phyloP scores from a whole-genome alignment of 1,140 invertebrate species.

The Drosophila erecta region DNA sequence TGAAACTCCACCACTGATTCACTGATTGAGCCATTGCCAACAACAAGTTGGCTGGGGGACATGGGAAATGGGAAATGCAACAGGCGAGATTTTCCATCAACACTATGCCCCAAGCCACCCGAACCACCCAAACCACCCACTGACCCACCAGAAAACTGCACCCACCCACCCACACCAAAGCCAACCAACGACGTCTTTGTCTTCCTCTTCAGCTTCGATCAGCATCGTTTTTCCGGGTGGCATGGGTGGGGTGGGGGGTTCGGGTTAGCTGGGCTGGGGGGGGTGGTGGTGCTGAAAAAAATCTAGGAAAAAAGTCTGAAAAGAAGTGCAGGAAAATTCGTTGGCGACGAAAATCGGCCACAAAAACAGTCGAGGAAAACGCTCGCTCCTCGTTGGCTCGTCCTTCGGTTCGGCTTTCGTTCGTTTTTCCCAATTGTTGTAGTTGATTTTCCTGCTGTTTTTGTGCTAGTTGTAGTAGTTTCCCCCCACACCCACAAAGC shows the following conservation, averaged over 20 bases:
- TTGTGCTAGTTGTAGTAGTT: slow-evolving; percentile 15
- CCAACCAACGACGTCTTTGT: slow-evolving; percentile 43
- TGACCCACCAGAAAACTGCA: not conserved
- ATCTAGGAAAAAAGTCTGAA: slow-evolving; percentile 9
- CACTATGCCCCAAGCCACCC: slow-evolving; percentile 2
- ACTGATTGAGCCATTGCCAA: slow-evolving; percentile 77
- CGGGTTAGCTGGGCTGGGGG: not conserved
- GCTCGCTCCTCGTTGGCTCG: slow-evolving; percentile 74
- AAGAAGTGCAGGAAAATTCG: slow-evolving; percentile 65
- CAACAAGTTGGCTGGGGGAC: slow-evolving; percentile 52
- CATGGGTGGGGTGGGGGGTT: not conserved
- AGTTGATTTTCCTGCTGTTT: not conserved
- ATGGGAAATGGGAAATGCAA: slow-evolving; percentile 45
- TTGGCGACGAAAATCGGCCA: slow-evolving; percentile 78
- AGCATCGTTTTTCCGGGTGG: slow-evolving; percentile 47
- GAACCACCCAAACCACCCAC: not conserved
- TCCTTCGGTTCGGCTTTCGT: slow-evolving; percentile 63
- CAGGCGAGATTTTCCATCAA: slow-evolving; percentile 48
- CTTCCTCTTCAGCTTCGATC: slow-evolving; percentile 62
- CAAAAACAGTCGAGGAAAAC: slow-evolving; percentile 67
- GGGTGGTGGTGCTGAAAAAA: not conserved
- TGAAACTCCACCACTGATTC: slow-evolving; percentile 62
- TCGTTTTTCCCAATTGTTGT: slow-evolving; percentile 11
- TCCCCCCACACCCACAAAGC: not conserved
- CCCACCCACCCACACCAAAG: slow-evolving; percentile 6